These are phyloP conservation scores for Muscidifurax raptorellus DNA, from an alignment of 1,140 invertebrate genomes.

Conservation along the genomic window DNA sequence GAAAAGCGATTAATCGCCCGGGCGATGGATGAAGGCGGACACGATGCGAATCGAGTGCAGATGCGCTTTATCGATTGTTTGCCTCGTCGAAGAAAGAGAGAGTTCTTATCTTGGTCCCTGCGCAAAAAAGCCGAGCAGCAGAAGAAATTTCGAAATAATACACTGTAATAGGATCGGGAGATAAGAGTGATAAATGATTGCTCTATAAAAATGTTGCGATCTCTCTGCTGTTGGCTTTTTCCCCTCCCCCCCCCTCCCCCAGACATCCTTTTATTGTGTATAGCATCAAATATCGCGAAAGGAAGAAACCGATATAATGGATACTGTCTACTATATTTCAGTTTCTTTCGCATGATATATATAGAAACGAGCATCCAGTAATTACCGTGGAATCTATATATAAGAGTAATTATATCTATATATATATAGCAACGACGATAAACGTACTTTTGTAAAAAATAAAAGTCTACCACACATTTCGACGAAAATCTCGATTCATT, in stretches of 20 bases:
- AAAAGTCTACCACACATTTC: too few species aligned
- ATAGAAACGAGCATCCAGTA: too few species aligned
- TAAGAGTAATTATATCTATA: too few species aligned
- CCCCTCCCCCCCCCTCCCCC: too few species aligned
- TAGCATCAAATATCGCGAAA: too few species aligned
- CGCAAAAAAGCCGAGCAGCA: background rate
- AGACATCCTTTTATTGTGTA: too few species aligned
- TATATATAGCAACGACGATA: background rate
- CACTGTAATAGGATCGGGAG: background rate
- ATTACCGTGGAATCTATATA: too few species aligned
- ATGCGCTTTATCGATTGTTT: conserved; percentile 1
- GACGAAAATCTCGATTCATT: background rate
- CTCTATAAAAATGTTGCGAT: background rate
- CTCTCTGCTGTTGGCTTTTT: background rate
- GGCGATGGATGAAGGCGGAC: too few species aligned
- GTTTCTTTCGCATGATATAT: background rate
- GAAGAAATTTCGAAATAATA: background rate
- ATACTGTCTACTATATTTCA: too few species aligned
- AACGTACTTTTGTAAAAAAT: background rate
- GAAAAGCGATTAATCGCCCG: background rate
- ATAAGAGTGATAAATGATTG: background rate
- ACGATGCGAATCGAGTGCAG: background rate
- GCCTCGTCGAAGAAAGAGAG: too few species aligned
- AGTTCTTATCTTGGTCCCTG: background rate
- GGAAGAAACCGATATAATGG: too few species aligned